Percentiles rank a stretch among this genome's conserved stretches.
phyloP scores from a whole-genome alignment of 2,797 vertebrate species.

The Phylloscopus collybita region DNA sequence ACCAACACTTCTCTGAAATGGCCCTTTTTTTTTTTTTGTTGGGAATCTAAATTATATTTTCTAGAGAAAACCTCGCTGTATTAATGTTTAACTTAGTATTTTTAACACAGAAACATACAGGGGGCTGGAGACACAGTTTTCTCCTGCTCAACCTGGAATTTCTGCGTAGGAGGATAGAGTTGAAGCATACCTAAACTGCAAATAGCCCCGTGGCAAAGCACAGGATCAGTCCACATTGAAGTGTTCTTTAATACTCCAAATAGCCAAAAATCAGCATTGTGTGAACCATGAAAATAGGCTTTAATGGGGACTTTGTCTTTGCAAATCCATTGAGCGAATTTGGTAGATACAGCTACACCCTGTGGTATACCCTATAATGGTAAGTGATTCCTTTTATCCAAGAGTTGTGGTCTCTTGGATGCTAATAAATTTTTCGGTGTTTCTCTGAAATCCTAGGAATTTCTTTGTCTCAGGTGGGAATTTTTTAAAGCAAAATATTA shows the following conservation, averaged over 20 bases:
- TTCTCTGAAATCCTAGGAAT: not conserved
- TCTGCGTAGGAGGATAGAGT: not conserved
- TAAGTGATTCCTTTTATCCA: not conserved
- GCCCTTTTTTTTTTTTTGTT: not conserved
- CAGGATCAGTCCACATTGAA: accelerated
- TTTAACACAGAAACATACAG: not conserved
- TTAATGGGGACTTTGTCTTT: not conserved
- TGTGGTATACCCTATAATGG: not conserved
- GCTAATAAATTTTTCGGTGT: not conserved
- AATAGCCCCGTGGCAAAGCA: not conserved
- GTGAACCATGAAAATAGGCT: not conserved
- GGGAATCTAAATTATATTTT: not conserved
- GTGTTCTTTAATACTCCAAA: not conserved
- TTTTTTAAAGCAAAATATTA: not conserved
- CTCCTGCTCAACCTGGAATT: not conserved
- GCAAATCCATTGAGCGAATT: not conserved
- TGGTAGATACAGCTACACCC: not conserved
- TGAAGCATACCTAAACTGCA: not conserved
- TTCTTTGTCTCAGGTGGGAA: not conserved
- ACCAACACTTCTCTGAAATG: accelerated
- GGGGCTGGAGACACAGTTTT: not conserved
- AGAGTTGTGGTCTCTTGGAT: not conserved
- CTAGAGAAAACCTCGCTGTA: not conserved
- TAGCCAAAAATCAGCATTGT: not conserved
- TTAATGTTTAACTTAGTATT: not conserved